Base-by-base conservation (phyloP, 2,113 vertebrate genomes). In the Scomber japonicus region DNA sequence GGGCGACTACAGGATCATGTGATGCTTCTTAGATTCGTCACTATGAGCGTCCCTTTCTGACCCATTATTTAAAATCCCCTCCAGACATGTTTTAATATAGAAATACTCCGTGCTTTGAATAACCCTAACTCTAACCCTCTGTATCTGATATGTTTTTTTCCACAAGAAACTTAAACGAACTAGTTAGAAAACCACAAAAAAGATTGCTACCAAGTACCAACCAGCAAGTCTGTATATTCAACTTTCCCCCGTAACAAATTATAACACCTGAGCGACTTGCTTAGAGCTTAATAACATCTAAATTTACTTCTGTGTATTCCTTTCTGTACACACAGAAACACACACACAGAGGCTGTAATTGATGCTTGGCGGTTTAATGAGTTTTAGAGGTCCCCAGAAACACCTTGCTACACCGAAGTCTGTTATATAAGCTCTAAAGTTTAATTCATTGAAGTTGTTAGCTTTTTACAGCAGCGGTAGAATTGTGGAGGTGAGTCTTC, bases 401-500 rank as follows among this genome's bases (percentile, higher is more conserved):
- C 54, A 55, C 71, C 64, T 81, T 17, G 50, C 51, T 55, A 55
- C 13, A 24, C 48, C 49, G 53, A 48, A 15, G 45, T 80, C 21
- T 56, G 56, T 76, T 81, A 62, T 73, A 88, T 73, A 85, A 50
- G 57, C 79, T 57, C 21, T 63, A 35, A 84, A 74, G 75, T 87
- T 76, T 35, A 85, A 88, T 87, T 90, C 77, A 85, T 71, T 59
- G 16, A 11, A 17, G 71, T 71, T 80, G 80, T 87, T 90, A 71
- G 72, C 4, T 51, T 80, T 91, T 88, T 70, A 84, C 70, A 70
- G 80, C 75, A 3, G 62, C 88, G 70, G 69, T 87, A 85, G 85
- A 86, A 64, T 60, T 9, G 19, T 11, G 27, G 59, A 82, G 78
- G 80, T 71, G 72, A 89, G 78, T 83, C 73, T 85, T 88, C 71